These are phyloP conservation scores for Sminthurides bifidus DNA, from an alignment of 1,140 invertebrate species.

Conservation along the genomic window DNA sequence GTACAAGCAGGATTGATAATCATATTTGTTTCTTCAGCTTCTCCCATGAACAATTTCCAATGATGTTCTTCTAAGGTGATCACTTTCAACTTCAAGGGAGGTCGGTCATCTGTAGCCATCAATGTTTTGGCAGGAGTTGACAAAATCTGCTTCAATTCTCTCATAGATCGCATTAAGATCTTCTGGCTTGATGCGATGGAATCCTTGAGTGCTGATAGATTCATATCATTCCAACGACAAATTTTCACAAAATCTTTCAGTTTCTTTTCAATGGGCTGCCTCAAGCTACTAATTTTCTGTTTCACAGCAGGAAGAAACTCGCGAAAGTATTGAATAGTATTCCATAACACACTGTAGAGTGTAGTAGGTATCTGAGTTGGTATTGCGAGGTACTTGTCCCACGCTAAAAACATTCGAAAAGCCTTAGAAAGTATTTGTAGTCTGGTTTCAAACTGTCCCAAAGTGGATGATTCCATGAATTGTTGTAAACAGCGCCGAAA, in stretches of 20 bases:
- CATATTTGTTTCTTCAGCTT: too few species aligned
- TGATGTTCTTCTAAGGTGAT: too few species aligned
- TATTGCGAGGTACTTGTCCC: constrained; percentile 3
- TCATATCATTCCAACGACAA: constrained; percentile 88
- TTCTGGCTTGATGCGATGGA: constrained; percentile 76
- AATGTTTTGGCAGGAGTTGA: constrained; percentile 10
- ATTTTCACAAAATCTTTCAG: constrained; percentile 90
- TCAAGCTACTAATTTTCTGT: constrained; percentile 50
- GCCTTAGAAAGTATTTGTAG: constrained; percentile 66
- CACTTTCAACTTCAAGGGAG: too few species aligned
- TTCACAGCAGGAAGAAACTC: constrained; percentile 59
- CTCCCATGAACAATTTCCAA: too few species aligned
- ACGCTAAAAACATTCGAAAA: constrained; percentile 52
- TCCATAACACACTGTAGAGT: constrained; percentile 62
- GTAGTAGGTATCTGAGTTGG: constrained; percentile 36
- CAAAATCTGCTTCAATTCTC: constrained; percentile 45
- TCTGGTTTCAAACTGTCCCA: constrained; percentile 70
- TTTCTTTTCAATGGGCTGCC: constrained; percentile 76
- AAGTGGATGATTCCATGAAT: constrained; percentile 70
- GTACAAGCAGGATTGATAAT: too few species aligned
- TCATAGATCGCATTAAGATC: constrained; percentile 71
- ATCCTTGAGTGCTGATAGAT: constrained; percentile 84
- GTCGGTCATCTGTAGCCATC: not conserved
- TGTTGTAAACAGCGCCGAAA: constrained; percentile 46
- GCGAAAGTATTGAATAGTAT: constrained; percentile 70